A percentile compares a stretch with the other conserved stretches of the same genome.
Evolutionary conservation across 2,797 vertebrate species (phyloP).

Genomic region (Neosalanx taihuensis): DNA sequence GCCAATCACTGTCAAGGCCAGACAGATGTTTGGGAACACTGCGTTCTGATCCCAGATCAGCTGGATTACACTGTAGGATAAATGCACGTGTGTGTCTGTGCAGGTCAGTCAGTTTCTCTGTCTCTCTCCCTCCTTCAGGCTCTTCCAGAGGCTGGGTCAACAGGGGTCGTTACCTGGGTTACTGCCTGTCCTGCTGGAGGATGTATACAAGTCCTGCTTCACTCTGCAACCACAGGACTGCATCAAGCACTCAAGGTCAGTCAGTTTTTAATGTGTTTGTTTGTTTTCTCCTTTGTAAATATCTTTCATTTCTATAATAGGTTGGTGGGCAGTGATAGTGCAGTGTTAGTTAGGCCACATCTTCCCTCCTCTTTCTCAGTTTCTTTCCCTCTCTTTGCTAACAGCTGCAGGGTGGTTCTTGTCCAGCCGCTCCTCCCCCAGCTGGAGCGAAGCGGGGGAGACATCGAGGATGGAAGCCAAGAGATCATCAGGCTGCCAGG

Average conservation of each 20-base stretch:
- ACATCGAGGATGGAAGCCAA: constrained; percentile 46
- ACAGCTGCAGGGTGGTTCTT: constrained; percentile 47
- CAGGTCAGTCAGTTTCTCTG: constrained; percentile 17
- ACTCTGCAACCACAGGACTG: constrained; percentile 58
- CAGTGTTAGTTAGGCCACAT: no score
- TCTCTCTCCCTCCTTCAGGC: constrained; percentile 51
- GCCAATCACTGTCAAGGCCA: background rate
- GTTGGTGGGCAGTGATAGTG: no score
- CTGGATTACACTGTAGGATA: background rate
- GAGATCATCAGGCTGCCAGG: constrained; percentile 41
- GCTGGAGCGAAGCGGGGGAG: constrained; percentile 16
- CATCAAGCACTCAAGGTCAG: constrained; percentile 49
- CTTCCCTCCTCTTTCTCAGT: background rate
- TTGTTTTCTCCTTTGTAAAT: background rate
- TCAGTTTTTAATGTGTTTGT: background rate
- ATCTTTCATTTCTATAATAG: background rate
- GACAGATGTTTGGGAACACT: background rate
- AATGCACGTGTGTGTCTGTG: background rate
- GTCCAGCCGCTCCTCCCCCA: constrained; percentile 46
- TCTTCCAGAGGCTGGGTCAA: constrained; percentile 64
- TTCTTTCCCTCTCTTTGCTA: background rate
- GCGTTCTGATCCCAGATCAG: background rate
- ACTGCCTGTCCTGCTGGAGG: constrained; percentile 55
- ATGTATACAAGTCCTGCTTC: constrained; percentile 75
- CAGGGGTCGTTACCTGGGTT: constrained; percentile 29